These are phyloP conservation scores for Diploptera punctata DNA, from an alignment of 2,888 invertebrate genomes.

Conservation along the genomic window DNA sequence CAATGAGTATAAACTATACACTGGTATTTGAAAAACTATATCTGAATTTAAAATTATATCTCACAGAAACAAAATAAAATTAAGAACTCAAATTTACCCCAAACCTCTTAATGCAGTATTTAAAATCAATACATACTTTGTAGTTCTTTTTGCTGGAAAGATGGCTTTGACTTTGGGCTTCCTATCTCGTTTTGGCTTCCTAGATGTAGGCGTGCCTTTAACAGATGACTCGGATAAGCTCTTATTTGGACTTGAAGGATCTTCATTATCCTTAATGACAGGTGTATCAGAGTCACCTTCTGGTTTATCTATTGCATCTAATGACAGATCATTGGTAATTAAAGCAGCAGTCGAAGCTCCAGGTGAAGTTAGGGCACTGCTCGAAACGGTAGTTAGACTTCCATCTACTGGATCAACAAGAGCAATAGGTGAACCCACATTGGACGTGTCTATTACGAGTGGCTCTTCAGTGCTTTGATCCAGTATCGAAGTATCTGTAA, in stretches of 20 bases:
- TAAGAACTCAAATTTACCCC: too few relatives aligned
- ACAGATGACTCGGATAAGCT: constrained; percentile 33
- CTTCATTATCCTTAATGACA: constrained; percentile 16
- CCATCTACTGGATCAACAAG: constrained; percentile 1
- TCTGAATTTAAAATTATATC: too few relatives aligned
- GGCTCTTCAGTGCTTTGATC: neutral
- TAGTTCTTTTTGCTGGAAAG: constrained; percentile 46
- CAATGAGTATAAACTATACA: too few relatives aligned
- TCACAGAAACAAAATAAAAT: too few relatives aligned
- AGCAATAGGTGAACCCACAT: neutral
- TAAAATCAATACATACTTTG: constrained; percentile 48
- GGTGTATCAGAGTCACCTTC: constrained; percentile 8
- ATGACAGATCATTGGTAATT: neutral
- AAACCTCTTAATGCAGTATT: too few relatives aligned
- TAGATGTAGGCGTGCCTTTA: constrained; percentile 45
- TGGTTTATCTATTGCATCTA: neutral
- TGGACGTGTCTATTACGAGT: neutral
- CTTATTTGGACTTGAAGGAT: constrained; percentile 35
- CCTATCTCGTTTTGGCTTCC: constrained; percentile 48
- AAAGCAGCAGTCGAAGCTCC: neutral
- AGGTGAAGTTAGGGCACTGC: neutral
- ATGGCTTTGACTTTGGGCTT: constrained; percentile 48
- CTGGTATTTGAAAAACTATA: too few relatives aligned
- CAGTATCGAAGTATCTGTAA: neutral
- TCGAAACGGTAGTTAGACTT: neutral